These are phyloP conservation scores for Dolichopus griseipennis DNA, from an alignment of 2,888 invertebrate species.

Conservation along the genomic window DNA sequence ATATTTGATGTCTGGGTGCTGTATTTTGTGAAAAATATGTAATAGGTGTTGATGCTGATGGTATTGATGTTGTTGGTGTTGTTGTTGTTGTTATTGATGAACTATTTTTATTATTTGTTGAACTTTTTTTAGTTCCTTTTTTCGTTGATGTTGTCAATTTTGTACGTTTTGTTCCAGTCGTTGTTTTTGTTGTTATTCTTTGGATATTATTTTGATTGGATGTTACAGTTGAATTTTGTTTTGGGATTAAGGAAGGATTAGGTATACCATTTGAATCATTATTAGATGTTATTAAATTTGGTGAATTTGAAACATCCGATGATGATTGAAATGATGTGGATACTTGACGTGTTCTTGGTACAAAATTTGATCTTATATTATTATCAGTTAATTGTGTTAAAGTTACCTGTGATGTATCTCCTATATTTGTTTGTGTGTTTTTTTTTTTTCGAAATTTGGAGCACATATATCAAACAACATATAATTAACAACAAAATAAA, in stretches of 20 bases:
- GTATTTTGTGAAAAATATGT: not conserved
- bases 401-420: conserved; percentile 4
- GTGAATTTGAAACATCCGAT: not conserved
- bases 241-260: not conserved
- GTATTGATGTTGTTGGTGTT: not conserved
- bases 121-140: too few species aligned
- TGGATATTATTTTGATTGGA: not conserved
- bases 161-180: not conserved
- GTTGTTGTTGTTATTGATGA: not conserved
- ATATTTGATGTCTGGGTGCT: not conserved
- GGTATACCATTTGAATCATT: not conserved
- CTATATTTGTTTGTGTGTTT: not conserved
- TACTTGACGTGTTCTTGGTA: conserved; percentile 4
- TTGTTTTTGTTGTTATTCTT: not conserved
- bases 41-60: not conserved
- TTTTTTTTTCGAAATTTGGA: not conserved
- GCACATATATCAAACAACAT: not conserved
- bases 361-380: conserved; percentile 4
- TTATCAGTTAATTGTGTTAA: not conserved
- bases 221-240: not conserved
- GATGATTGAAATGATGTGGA: not conserved
- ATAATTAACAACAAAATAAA: not conserved
- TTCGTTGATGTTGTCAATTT: not conserved
- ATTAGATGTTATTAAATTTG: not conserved
- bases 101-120: not conserved